A percentile compares a stretch with the other conserved stretches of the same genome.
Conservation (phyloP, 2,888 invertebrate genomes). For the Dilophus febrilis region DNA sequence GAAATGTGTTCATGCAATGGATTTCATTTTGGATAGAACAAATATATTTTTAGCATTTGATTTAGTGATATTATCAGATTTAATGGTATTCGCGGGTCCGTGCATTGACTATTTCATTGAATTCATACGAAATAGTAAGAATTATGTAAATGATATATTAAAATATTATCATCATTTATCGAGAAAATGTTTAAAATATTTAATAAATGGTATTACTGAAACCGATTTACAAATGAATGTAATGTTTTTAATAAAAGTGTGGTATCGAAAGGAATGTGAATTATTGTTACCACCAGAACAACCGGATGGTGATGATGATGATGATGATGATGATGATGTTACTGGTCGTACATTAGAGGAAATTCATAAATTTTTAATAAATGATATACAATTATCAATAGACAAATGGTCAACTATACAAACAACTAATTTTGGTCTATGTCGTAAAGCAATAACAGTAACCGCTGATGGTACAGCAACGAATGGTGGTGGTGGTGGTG, state of each 20-base stretch:
- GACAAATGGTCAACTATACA: no score
- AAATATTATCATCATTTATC: slow-evolving; percentile 25
- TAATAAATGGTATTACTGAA: slow-evolving; percentile 17
- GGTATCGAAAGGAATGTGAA: slow-evolving; percentile 27
- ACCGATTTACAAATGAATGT: slow-evolving; percentile 18
- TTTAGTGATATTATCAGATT: slow-evolving; percentile 23
- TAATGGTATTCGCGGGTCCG: slow-evolving; percentile 20
- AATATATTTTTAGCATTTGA: slow-evolving; percentile 27
- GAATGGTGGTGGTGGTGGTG: no score
- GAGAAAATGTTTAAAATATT: slow-evolving; percentile 25
- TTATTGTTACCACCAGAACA: no score
- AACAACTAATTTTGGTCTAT: no score
- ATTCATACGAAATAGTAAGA: slow-evolving; percentile 21
- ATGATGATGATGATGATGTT: no score
- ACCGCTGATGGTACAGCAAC: no score
- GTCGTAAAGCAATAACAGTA: no score
- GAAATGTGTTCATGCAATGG: slow-evolving; percentile 20
- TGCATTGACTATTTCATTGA: slow-evolving; percentile 24
- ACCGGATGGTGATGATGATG: no score
- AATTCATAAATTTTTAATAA: neutral
- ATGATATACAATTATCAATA: neutral
- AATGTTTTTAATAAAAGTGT: slow-evolving; percentile 24
- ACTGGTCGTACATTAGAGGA: no score
- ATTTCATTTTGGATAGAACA: slow-evolving; percentile 22
- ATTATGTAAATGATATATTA: slow-evolving; percentile 22